phyloP scores from a whole-genome alignment of 1,140 invertebrate species.

The Homalodisca vitripennis region DNA sequence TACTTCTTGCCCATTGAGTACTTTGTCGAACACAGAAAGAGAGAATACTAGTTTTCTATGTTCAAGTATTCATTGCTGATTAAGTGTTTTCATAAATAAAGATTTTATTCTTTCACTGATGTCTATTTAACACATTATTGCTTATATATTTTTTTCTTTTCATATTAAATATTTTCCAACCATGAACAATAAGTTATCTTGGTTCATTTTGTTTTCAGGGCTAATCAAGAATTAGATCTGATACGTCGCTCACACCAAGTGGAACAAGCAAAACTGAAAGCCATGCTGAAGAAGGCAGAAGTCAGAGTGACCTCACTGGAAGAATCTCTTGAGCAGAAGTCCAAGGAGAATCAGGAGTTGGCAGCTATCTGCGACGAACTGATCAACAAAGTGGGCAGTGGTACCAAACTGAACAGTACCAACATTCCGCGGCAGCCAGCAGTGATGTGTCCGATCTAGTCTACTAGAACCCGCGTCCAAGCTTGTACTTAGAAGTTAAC shows the following conservation, averaged over 20 bases:
- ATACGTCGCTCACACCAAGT: constrained; percentile 61
- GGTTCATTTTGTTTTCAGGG: too few species aligned
- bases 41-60: too few species aligned
- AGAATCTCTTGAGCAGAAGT: constrained; percentile 66
- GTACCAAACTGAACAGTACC: background rate
- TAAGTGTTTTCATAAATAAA: too few species aligned
- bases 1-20: too few species aligned
- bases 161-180: too few species aligned
- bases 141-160: too few species aligned
- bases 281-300: constrained; percentile 74
- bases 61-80: too few species aligned
- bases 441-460: background rate
- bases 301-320: constrained; percentile 65
- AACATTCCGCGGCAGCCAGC: background rate
- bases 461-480: background rate
- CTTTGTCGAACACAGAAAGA: too few species aligned
- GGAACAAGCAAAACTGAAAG: constrained; percentile 70
- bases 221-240: constrained; percentile 70
- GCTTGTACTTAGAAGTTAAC: background rate
- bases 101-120: too few species aligned
- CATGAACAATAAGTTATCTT: too few species aligned
- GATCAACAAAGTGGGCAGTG: constrained; percentile 48
- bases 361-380: constrained; percentile 77
- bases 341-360: constrained; percentile 68
- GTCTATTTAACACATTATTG: too few species aligned